Percentiles rank a stretch among this genome's conserved stretches.
Evolutionary conservation across 2,888 invertebrate genomes (phyloP).

Genomic region (Catocala sponsa): DNA sequence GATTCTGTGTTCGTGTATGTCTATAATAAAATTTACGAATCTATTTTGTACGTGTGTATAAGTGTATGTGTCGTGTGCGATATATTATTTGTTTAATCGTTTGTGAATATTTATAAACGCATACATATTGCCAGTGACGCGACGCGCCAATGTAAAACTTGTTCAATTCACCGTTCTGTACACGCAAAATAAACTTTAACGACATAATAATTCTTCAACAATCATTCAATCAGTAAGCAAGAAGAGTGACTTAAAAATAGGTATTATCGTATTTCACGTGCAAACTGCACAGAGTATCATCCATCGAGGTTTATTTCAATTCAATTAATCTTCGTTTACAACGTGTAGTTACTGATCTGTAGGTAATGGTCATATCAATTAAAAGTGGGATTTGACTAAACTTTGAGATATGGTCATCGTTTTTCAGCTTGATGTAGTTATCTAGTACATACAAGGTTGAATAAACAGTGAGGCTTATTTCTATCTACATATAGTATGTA

Average conservation of each 20-base stretch:
- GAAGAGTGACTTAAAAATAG: conserved; percentile 37
- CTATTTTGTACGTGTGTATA: not conserved
- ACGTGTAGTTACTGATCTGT: not conserved
- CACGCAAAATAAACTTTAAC: conserved; percentile 9
- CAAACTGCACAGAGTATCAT: conserved; percentile 20
- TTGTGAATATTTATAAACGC: conserved; percentile 34
- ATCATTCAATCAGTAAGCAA: conserved; percentile 41
- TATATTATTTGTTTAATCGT: conserved; percentile 24
- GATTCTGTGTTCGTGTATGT: conserved; percentile 7
- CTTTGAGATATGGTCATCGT: not conserved
- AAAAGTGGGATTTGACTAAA: no score
- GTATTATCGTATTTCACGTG: conserved; percentile 29
- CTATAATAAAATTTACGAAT: conserved; percentile 6
- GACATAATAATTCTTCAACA: conserved; percentile 19
- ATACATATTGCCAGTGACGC: conserved; percentile 20
- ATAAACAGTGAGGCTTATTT: no score
- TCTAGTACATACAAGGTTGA: no score
- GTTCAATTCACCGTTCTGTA: conserved; percentile 5
- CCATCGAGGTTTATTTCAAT: conserved; percentile 26
- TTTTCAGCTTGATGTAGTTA: no score
- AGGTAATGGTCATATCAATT: no score
- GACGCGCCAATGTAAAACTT: not conserved
- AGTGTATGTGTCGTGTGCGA: not conserved
- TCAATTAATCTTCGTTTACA: conserved; percentile 30
- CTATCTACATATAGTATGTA: no score